Conservation (phyloP, 1,140 invertebrate species). For the Pygmarrhopalites habei region DNA sequence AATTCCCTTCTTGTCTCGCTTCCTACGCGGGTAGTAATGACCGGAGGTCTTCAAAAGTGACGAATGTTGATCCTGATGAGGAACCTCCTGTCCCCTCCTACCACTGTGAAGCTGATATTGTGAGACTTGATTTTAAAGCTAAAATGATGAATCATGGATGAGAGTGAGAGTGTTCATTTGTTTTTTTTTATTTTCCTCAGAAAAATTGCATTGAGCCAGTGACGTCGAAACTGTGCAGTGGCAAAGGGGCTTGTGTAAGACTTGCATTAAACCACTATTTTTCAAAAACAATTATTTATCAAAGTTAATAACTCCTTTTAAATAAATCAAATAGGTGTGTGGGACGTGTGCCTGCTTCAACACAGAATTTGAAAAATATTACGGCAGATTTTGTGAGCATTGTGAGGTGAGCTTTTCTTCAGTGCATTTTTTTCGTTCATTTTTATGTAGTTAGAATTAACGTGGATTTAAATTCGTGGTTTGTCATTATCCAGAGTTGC, state of each 20-base stretch:
- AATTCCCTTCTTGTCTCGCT: too few relatives aligned
- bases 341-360: conserved; percentile 60
- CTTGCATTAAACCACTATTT: too few relatives aligned
- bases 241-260: conserved; percentile 54
- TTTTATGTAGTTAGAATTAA: not conserved
- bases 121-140: not conserved
- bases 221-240: conserved; percentile 35
- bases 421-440: not conserved
- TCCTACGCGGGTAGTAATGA: too few relatives aligned
- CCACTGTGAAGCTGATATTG: not conserved
- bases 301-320: too few relatives aligned
- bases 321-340: too few relatives aligned
- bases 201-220: conserved; percentile 29
- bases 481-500: not conserved
- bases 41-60: too few relatives aligned
- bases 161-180: not conserved
- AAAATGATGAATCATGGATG: not conserved
- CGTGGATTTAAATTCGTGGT: not conserved
- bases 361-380: conserved; percentile 57
- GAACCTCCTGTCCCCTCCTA: too few relatives aligned
- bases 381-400: conserved; percentile 83
- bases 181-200: conserved; percentile 3
- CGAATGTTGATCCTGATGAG: too few relatives aligned
- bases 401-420: conserved; percentile 58
- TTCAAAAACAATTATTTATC: too few relatives aligned